Base-by-base conservation (phyloP, 1,140 invertebrate species). In the Holotrichia oblita region DNA sequence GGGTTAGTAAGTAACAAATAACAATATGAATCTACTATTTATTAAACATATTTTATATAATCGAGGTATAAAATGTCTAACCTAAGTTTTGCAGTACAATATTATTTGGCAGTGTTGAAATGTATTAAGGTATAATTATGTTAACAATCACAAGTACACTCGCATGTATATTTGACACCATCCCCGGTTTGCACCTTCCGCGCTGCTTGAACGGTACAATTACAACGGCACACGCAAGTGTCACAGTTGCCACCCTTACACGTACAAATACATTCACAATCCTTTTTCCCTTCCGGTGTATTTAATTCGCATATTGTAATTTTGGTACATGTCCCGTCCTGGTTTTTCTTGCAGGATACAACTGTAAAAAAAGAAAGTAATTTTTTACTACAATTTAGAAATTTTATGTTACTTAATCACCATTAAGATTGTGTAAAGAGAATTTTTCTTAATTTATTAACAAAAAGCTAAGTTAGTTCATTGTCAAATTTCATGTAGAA, bases 121-220 rank as follows among this genome's bases (percentile, higher is more conserved):
- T n/a, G n/a, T n/a, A n/a, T n/a, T n/a, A n/a, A n/a, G n/a, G n/a
- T 44, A 9, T 55, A 17, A 74, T 0, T 6, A 34, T 34, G 3
- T 40, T 40, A 72, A 20, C 64, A 72, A 40, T 8, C 20, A 42
- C 77, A 78, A 42, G 34, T 72, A 72, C 77, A 78, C 40, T 78
- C 77, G 42, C 77, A 78, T 42, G 12, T n/a, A 44, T 78, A 78
- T 42, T 78, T 72, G 34, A 72, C 61, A 12, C 77, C 77, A 17
- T 78, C 61, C n/a, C 6, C 77, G 14, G 77, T 78, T 72, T 78
- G 59, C 20, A 78, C 22, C 14, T 78, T 78, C 41, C 73, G 64
- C 14, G 69, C 69, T 6, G 59, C 73, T 24, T 73, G 69, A 10
- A 42, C n/a, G n/a, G 64, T 73, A 48, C 77, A 78, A 12, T 78